phyloP scores from a whole-genome alignment of 2,888 invertebrate genomes.

The Corythucha ciliata region DNA sequence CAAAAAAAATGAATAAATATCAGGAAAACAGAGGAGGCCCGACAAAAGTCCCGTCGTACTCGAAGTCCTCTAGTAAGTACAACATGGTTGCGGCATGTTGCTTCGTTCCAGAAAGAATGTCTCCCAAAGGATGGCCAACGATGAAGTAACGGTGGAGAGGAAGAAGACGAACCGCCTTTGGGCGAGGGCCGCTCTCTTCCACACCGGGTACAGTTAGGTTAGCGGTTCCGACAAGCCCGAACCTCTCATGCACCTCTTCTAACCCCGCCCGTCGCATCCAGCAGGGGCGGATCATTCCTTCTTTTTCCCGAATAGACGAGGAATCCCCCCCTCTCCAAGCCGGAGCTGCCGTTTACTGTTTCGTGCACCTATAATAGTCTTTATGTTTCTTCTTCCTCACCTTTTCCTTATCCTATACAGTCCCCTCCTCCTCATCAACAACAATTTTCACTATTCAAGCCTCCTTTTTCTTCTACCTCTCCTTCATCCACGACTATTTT shows the following conservation, averaged over 20 bases:
- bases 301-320: neutral
- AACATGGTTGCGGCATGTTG: constrained; percentile 22
- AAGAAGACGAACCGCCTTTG: neutral
- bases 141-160: constrained; percentile 21
- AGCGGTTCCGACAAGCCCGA: constrained; percentile 24
- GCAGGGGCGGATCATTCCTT: neutral
- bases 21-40: too few relatives aligned
- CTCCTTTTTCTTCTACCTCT: constrained; percentile 9
- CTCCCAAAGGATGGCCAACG: constrained; percentile 16
- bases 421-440: constrained; percentile 11
- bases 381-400: neutral
- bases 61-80: constrained; percentile 30
- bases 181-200: too few relatives aligned
- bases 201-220: constrained; percentile 28
- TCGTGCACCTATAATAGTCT: neutral
- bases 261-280: constrained; percentile 5
- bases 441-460: constrained; percentile 21
- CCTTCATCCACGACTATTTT: neutral
- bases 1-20: too few relatives aligned
- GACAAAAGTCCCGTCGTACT: constrained; percentile 33
- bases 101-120: neutral
- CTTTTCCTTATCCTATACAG: constrained; percentile 1
- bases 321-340: neutral
- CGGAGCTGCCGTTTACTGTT: neutral
- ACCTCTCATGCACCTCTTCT: too few relatives aligned